Conservation (phyloP, 2,797 vertebrate species). For the Pangasius krempfi region DNA sequence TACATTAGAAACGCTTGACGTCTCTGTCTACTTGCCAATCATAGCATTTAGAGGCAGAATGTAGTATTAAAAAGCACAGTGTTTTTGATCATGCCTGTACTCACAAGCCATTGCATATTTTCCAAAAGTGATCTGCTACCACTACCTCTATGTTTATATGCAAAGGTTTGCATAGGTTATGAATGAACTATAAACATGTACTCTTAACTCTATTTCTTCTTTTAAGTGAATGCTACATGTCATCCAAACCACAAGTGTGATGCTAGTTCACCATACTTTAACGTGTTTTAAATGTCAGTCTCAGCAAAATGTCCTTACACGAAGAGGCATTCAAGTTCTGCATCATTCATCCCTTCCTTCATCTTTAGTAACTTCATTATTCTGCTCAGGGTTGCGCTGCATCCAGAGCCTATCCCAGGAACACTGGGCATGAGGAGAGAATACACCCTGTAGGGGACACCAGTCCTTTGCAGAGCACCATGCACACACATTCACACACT, state of each 20-base stretch:
- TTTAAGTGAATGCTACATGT: background rate
- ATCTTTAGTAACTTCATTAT: background rate
- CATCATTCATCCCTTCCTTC: background rate
- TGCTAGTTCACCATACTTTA: background rate
- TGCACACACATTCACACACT: background rate
- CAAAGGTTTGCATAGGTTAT: background rate
- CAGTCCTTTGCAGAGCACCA: background rate
- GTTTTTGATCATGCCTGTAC: background rate
- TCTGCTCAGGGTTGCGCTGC: background rate
- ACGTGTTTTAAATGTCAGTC: background rate
- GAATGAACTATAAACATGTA: background rate
- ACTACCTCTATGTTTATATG: background rate
- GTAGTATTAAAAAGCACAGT: slow-evolving; percentile 11
- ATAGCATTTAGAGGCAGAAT: slow-evolving; percentile 12
- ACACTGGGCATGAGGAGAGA: background rate
- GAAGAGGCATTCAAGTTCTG: background rate
- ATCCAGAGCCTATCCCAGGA: background rate
- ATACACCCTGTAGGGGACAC: background rate
- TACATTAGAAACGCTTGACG: slow-evolving; percentile 26
- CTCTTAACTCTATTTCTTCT: background rate
- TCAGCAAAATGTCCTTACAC: background rate
- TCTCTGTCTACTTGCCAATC: slow-evolving; percentile 38
- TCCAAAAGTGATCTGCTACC: background rate
- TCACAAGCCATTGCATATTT: background rate
- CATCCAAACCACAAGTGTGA: background rate